Conservation (phyloP, 1,140 invertebrate genomes). For the Pseudomyrmex flavicornis region DNA sequence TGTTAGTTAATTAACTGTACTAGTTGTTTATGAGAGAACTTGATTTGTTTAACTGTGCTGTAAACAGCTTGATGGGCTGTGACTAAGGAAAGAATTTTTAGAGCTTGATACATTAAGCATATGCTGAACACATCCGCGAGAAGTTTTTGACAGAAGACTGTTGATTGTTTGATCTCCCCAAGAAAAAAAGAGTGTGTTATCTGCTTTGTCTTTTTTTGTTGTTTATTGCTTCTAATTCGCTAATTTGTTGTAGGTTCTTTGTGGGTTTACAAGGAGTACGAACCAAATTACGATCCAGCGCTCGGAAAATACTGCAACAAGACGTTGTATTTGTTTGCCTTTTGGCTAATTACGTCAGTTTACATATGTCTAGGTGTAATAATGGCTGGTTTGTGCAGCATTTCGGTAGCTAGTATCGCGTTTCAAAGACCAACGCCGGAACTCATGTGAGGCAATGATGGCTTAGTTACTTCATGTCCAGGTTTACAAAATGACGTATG, state of each 20-base stretch:
- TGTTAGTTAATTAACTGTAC: not conserved
- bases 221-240: too few species aligned
- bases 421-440: slow-evolving; percentile 81
- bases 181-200: too few species aligned
- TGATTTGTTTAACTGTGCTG: not conserved
- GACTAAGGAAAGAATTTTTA: too few species aligned
- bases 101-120: too few species aligned
- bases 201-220: too few species aligned
- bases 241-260: slow-evolving; percentile 85
- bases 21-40: not conserved
- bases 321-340: slow-evolving; percentile 89
- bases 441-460: slow-evolving; percentile 66
- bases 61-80: too few species aligned
- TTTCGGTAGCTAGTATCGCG: slow-evolving; percentile 85
- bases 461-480: not conserved
- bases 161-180: too few species aligned
- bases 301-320: slow-evolving; percentile 87
- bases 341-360: slow-evolving; percentile 88
- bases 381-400: slow-evolving; percentile 86
- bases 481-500: not conserved
- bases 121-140: too few species aligned
- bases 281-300: slow-evolving; percentile 87
- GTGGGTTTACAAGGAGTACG: slow-evolving; percentile 89
- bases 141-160: too few species aligned
- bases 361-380: slow-evolving; percentile 87